Evolutionary conservation across 2,113 vertebrate species (phyloP), one percentile per base, ranked within the genome.

Genomic region (Amphiprion ocellaris): DNA sequence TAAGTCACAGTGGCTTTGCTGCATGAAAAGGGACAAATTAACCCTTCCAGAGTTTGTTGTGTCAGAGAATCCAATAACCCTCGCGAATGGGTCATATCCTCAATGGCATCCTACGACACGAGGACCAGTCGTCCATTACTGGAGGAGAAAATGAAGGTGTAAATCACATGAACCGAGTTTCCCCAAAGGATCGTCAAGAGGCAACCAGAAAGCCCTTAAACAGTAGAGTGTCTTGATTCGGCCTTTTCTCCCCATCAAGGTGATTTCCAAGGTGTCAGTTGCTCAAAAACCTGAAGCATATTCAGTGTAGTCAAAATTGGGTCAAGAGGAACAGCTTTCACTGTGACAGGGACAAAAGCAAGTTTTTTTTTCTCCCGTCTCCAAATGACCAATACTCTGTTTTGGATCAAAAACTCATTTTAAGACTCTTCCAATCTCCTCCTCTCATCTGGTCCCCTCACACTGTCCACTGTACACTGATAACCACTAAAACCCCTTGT

Each of bases 61-160:
- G 68, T 55, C 28, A 53, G 70, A 79, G 50, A 89, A 87, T 91
- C 80, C 76, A 89, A 92, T 90, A 87, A 91, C 84, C 88, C 89
- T 63, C 78, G 58, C 77, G 79, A 86, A 84, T 61, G 55, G 83
- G 84, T 89, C 82, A 74, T 58, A 19, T 84, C 83, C 75, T 90
- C 84, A 73, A 55, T 61, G 61, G 72, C 30, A 65, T 85, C 72
- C 69, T 69, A 68, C 78, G 74, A 84, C 37, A 55, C 39, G 71
- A 74, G 77, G 68, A 88, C 70, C 58, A 61, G 66, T 74, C 17
- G 56, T 64, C 85, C 58, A 79, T 85, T 84, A 90, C 81, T 74
- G 87, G 47, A 73, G 69, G 71, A 68, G 71, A 85, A 88, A 81
- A 77, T 75, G 83, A 74, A 59, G 69, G 72, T 68, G 75, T 89